phyloP scores from a whole-genome alignment of 2,797 vertebrate genomes.

The Melopsittacus undulatus region DNA sequence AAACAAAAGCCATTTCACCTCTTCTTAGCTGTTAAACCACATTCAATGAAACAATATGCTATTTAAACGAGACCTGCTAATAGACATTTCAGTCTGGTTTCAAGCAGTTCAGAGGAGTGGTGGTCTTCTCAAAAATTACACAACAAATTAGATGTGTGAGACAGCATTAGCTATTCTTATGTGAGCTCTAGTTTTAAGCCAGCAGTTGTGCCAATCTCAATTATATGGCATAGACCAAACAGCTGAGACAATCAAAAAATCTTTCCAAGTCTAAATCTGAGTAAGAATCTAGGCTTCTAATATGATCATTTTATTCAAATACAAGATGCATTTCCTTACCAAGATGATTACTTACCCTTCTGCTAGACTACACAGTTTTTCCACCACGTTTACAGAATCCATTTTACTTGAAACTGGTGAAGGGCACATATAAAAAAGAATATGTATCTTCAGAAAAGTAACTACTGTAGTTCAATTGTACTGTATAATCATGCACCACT shows the following conservation, averaged over 20 bases:
- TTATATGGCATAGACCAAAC: not conserved
- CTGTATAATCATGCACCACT: not conserved
- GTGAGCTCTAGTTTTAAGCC: not conserved
- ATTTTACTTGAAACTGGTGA: not conserved
- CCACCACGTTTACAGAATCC: not conserved
- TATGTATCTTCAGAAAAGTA: not conserved
- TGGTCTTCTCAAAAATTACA: not conserved
- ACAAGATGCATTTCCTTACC: not conserved
- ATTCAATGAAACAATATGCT: not conserved
- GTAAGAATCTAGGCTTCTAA: not conserved
- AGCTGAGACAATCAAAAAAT: not conserved
- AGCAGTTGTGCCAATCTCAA: not conserved
- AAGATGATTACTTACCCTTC: not conserved
- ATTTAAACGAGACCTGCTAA: not conserved
- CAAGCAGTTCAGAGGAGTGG: not conserved
- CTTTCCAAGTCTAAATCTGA: not conserved
- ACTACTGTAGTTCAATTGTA: not conserved
- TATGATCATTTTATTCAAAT: not conserved
- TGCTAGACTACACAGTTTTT: not conserved
- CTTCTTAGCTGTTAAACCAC: not conserved
- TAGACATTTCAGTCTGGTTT: not conserved
- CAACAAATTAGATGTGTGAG: not conserved
- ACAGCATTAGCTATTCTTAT: not conserved
- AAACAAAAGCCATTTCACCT: not conserved
- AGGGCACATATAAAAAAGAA: not conserved